phyloP scores from a whole-genome alignment of 2,113 vertebrate genomes.

The Typhlomys cinereus region DNA sequence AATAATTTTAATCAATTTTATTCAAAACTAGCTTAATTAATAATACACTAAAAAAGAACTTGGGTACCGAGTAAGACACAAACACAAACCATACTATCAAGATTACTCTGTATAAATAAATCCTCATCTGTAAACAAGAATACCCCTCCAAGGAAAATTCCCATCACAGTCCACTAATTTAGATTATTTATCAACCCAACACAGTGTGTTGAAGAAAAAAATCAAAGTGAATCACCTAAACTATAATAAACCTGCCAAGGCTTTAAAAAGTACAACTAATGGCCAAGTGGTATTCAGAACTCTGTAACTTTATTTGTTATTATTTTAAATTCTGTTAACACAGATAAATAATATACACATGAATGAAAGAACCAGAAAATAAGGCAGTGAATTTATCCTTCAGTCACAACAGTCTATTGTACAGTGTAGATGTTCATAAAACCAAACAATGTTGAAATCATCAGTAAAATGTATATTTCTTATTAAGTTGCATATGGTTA shows the following conservation, averaged over 20 bases:
- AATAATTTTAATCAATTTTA: constrained; percentile 32
- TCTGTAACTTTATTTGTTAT: neutral
- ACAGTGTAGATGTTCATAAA: constrained; percentile 5
- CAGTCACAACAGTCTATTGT: neutral
- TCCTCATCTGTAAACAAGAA: neutral
- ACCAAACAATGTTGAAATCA: constrained; percentile 4
- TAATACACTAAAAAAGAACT: neutral
- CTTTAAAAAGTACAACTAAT: neutral
- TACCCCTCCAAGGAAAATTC: neutral
- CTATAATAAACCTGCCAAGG: neutral
- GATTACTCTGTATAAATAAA: neutral
- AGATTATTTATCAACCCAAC: constrained; percentile 14
- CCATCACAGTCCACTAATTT: neutral
- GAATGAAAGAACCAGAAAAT: neutral
- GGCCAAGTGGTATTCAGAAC: neutral
- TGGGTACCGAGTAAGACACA: constrained; percentile 30
- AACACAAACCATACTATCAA: constrained; percentile 45
- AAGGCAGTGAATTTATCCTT: constrained; percentile 2
- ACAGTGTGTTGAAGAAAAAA: neutral
- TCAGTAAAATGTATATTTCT: constrained; percentile 31
- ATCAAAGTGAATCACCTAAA: neutral
- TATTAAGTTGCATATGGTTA: neutral
- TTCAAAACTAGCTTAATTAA: constrained; percentile 32
- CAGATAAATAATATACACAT: neutral
- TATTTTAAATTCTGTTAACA: constrained; percentile 25